Evolutionary conservation across 2,888 invertebrate genomes (phyloP).

Genomic region (Drosophila formosana): DNA sequence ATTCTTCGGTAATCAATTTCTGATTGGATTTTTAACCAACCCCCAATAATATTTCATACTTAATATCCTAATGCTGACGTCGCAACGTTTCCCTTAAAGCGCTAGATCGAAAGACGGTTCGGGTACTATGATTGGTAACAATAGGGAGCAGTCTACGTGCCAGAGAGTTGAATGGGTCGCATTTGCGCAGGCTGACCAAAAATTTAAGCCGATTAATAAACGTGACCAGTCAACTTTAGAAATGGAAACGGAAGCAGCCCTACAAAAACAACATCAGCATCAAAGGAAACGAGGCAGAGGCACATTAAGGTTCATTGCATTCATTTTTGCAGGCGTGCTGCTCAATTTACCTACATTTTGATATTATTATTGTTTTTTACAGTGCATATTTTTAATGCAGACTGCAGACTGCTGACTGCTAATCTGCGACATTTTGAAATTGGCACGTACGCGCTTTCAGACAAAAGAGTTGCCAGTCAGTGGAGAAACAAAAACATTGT

Average conservation of each 20-base stretch:
- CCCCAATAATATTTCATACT: constrained; percentile 59
- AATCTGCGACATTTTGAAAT: constrained; percentile 61
- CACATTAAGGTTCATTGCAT: constrained; percentile 34
- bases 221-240: constrained; percentile 67
- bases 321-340: constrained; percentile 32
- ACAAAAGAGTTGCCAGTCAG: constrained; percentile 39
- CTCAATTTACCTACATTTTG: constrained; percentile 41
- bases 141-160: constrained; percentile 63
- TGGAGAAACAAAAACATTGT: neutral
- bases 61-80: constrained; percentile 29
- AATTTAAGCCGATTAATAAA: constrained; percentile 75
- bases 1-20: neutral
- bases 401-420: constrained; percentile 41
- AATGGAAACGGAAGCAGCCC: constrained; percentile 48
- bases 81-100: constrained; percentile 47
- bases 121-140: constrained; percentile 44
- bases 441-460: constrained; percentile 54
- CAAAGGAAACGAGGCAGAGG: constrained; percentile 46
- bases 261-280: constrained; percentile 21
- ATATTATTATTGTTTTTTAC: constrained; percentile 40
- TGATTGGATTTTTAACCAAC: constrained; percentile 37
- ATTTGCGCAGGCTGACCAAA: constrained; percentile 56
- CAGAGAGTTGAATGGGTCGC: constrained; percentile 38
- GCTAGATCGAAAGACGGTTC: constrained; percentile 14
- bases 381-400: constrained; percentile 37